Percentiles rank a stretch among this genome's conserved stretches.
These are phyloP conservation scores for Pelvicachromis taeniatus DNA, from an alignment of 2,113 vertebrate species.

Conservation along the genomic window DNA sequence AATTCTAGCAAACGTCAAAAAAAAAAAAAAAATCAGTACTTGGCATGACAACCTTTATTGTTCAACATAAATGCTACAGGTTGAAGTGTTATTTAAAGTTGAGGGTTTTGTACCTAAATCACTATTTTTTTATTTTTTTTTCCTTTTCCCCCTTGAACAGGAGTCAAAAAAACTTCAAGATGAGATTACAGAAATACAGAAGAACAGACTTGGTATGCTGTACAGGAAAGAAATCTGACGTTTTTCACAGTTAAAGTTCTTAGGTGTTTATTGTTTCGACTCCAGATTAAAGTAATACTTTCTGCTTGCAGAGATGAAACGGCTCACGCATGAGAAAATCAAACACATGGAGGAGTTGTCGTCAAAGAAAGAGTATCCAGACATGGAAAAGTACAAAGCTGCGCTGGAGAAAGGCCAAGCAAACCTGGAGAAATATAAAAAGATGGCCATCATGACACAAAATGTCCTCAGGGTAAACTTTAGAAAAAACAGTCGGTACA, in stretches of 20 bases:
- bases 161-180: slow-evolving; percentile 67
- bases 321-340: slow-evolving; percentile 64
- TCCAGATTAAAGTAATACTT: not conserved
- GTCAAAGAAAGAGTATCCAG: slow-evolving; percentile 57
- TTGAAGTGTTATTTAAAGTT: not conserved
- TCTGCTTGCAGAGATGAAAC: slow-evolving; percentile 57
- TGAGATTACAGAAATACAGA: slow-evolving; percentile 69
- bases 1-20: not conserved
- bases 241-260: not conserved
- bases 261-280: not conserved
- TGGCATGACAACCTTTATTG: not conserved
- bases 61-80: not conserved
- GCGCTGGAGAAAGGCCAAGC: slow-evolving; percentile 59
- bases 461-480: slow-evolving; percentile 72
- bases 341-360: slow-evolving; percentile 63
- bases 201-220: slow-evolving; percentile 67
- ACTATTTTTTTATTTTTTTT: not conserved
- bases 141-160: no score
- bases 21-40: not conserved
- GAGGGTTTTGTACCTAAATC: not conserved
- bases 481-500: no score
- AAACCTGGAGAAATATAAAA: slow-evolving; percentile 70
- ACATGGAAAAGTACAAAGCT: slow-evolving; percentile 60
- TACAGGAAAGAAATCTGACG: not conserved
- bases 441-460: slow-evolving; percentile 67